These are phyloP conservation scores for Dynastes grantii DNA, from an alignment of 2,888 invertebrate species.

Conservation along the genomic window DNA sequence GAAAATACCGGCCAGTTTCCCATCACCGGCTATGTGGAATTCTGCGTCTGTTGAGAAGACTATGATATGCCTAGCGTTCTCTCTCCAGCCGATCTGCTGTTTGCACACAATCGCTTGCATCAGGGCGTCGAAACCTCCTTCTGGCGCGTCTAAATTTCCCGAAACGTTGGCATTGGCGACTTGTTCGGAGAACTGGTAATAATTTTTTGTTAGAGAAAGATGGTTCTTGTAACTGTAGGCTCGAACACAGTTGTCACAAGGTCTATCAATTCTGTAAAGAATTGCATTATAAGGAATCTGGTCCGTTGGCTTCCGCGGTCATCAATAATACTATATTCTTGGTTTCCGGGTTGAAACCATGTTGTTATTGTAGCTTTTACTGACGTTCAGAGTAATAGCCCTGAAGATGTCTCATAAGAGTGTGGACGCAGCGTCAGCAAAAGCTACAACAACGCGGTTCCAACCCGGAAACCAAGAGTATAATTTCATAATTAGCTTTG, in stretches of 20 bases:
- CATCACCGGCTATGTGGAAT: constrained; percentile 87
- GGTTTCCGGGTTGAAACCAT: too few relatives aligned
- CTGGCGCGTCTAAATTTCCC: constrained; percentile 73
- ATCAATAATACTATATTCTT: too few relatives aligned
- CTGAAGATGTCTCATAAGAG: too few relatives aligned
- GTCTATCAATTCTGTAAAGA: constrained; percentile 59
- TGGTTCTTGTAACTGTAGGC: constrained; percentile 86
- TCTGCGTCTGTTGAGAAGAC: constrained; percentile 85
- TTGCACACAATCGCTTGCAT: constrained; percentile 87
- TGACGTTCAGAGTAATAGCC: too few relatives aligned
- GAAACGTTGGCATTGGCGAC: constrained; percentile 70
- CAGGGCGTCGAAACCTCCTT: constrained; percentile 91
- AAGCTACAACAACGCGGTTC: too few relatives aligned
- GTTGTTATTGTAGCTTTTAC: too few relatives aligned
- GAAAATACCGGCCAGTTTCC: constrained; percentile 79
- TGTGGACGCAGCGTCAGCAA: too few relatives aligned
- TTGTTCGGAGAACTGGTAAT: constrained; percentile 68
- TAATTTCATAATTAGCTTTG: not conserved
- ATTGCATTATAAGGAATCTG: not conserved
- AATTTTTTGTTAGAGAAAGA: constrained; percentile 77
- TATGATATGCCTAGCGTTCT: constrained; percentile 80
- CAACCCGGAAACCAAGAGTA: too few relatives aligned
- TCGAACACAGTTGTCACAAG: constrained; percentile 68
- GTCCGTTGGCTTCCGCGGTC: too few relatives aligned
- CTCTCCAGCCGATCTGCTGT: constrained; percentile 84